These are phyloP conservation scores for Hylyphantes graminicola DNA, from an alignment of 1,140 invertebrate species.

Conservation along the genomic window DNA sequence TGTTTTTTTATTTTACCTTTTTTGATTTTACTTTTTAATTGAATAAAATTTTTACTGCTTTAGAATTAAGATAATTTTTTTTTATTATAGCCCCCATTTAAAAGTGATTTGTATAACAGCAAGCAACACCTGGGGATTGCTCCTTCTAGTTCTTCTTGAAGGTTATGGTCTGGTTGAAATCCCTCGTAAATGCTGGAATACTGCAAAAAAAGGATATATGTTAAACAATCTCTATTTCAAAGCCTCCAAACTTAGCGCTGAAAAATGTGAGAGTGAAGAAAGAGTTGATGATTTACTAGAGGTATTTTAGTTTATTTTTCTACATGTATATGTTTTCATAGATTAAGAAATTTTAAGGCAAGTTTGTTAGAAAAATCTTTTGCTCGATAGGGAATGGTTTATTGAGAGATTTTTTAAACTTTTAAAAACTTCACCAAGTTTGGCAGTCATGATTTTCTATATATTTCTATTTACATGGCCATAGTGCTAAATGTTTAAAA, in stretches of 20 bases:
- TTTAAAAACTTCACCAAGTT: too few species aligned
- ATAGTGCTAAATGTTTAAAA: too few species aligned
- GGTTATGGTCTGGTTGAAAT: slow-evolving; percentile 93
- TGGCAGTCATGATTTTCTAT: too few species aligned
- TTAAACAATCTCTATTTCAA: slow-evolving; percentile 94
- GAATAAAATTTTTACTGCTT: too few species aligned
- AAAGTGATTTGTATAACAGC: slow-evolving; percentile 98
- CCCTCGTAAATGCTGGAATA: slow-evolving; percentile 68
- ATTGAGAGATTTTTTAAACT: too few species aligned
- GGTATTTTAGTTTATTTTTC: slow-evolving; percentile 70
- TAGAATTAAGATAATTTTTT: background rate
- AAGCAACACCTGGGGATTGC: slow-evolving; percentile 99
- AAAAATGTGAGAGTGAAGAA: slow-evolving; percentile 97
- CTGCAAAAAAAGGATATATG: slow-evolving; percentile 74
- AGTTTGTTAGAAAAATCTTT: too few species aligned
- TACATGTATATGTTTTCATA: background rate
- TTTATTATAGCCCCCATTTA: slow-evolving; percentile 79
- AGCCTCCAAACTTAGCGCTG: slow-evolving; percentile 95
- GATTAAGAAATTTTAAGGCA: background rate
- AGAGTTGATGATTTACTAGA: slow-evolving; percentile 93
- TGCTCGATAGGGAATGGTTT: too few species aligned
- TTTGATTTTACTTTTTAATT: too few species aligned
- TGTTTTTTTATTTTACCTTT: too few species aligned
- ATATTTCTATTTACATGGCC: too few species aligned
- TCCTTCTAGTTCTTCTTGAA: slow-evolving; percentile 91